Percentiles rank a stretch among this genome's conserved stretches.
phyloP scores from a whole-genome alignment of 2,888 invertebrate species.

The Exephanes ischioxanthus region DNA sequence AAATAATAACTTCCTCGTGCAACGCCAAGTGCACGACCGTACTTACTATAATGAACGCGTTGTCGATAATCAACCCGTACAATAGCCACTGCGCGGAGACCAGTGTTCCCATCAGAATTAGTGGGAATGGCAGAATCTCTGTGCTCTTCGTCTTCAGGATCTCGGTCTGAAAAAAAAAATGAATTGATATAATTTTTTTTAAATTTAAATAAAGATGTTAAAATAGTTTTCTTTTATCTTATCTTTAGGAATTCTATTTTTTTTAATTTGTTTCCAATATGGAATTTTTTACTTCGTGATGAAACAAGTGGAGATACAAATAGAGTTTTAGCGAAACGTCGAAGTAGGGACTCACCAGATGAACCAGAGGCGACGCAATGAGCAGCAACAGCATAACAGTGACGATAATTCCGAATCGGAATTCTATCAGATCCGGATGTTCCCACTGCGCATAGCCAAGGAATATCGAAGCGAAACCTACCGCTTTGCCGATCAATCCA shows the following conservation, averaged over 20 bases:
- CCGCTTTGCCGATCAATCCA: constrained; percentile 85
- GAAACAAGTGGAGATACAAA: background rate
- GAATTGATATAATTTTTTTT: background rate
- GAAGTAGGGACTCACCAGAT: constrained; percentile 87
- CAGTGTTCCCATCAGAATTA: constrained; percentile 93
- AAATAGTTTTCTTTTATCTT: constrained; percentile 38
- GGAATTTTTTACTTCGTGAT: background rate
- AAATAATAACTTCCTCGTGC: constrained; percentile 6
- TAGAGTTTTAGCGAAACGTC: background rate
- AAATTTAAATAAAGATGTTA: background rate
- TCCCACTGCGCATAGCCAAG: constrained; percentile 90
- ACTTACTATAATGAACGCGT: constrained; percentile 92
- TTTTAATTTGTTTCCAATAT: background rate
- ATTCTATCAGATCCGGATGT: constrained; percentile 88
- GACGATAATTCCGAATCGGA: constrained; percentile 90
- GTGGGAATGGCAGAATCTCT: constrained; percentile 94
- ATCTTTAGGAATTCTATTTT: background rate
- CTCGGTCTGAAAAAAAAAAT: constrained; percentile 86
- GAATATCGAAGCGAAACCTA: constrained; percentile 87
- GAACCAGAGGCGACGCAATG: constrained; percentile 90
- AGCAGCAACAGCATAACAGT: constrained; percentile 89
- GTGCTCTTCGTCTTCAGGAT: constrained; percentile 94
- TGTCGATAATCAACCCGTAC: constrained; percentile 92
- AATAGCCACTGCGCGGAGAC: constrained; percentile 93
- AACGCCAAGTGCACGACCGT: constrained; percentile 27